Conservation (phyloP, 2,797 vertebrate species). For the Gobio occitaniae region DNA sequence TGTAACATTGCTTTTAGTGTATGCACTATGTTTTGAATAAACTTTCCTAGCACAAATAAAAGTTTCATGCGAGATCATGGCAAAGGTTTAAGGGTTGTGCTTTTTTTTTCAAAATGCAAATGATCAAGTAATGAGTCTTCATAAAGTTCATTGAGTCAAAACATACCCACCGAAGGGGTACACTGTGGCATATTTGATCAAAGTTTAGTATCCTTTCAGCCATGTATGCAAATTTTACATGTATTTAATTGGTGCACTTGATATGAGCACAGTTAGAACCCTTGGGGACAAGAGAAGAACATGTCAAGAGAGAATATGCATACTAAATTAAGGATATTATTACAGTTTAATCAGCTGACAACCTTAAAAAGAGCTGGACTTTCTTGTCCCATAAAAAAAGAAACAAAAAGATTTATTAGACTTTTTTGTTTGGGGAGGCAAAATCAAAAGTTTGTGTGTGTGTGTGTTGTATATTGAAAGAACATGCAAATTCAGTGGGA, state of each 20-base stretch:
- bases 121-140: constrained; percentile 59
- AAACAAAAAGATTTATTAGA: no score
- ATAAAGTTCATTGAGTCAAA: constrained; percentile 59
- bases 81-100: constrained; percentile 50
- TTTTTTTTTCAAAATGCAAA: constrained; percentile 50
- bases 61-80: constrained; percentile 47
- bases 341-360: constrained; percentile 21
- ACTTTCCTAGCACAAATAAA: constrained; percentile 33
- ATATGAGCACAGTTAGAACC: constrained; percentile 37
- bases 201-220: constrained; percentile 41
- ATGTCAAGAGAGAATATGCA: constrained; percentile 30
- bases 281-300: constrained; percentile 2
- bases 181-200: constrained; percentile 43
- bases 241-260: constrained; percentile 51
- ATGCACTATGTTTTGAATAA: background rate
- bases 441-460: background rate
- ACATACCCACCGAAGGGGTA: constrained; percentile 36
- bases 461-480: no score
- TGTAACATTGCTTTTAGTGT: background rate
- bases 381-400: background rate
- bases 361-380: background rate
- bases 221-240: constrained; percentile 36
- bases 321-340: constrained; percentile 12
- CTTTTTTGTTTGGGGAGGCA: background rate
- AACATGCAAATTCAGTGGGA: background rate